These are phyloP conservation scores for Drosophila nannoptera DNA, from an alignment of 1,140 invertebrate species.

Conservation along the genomic window DNA sequence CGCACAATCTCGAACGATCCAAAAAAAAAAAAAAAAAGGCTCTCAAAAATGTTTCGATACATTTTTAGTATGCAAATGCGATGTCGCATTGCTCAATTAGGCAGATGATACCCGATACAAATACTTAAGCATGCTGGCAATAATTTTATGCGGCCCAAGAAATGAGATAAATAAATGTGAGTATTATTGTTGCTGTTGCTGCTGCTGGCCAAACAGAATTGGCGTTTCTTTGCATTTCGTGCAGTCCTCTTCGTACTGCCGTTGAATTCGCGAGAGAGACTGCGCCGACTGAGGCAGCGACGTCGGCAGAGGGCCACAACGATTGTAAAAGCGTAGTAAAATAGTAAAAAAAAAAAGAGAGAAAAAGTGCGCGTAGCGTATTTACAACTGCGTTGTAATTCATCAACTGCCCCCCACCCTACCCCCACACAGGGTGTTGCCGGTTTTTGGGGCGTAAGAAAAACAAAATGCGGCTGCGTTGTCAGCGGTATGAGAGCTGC, in stretches of 20 bases:
- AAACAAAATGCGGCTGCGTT: slow-evolving; percentile 67
- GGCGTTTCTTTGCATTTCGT: slow-evolving; percentile 39
- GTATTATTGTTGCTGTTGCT: slow-evolving; percentile 26
- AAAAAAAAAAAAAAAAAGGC: not conserved
- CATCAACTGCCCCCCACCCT: slow-evolving; percentile 50
- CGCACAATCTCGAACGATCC: not conserved
- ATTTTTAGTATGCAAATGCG: slow-evolving; percentile 25
- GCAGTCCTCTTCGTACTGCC: slow-evolving; percentile 5
- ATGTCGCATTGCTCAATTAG: slow-evolving; percentile 35
- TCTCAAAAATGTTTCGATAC: slow-evolving; percentile 3
- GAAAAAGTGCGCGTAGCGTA: slow-evolving; percentile 28
- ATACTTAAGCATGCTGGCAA: slow-evolving; percentile 15
- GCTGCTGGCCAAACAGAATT: slow-evolving; percentile 28
- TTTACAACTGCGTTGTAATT: slow-evolving; percentile 70
- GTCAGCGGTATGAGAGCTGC: slow-evolving; percentile 27
- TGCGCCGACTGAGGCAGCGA: not conserved
- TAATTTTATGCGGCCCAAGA: slow-evolving; percentile 57
- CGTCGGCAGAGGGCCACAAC: slow-evolving; percentile 2
- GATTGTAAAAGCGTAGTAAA: slow-evolving; percentile 54
- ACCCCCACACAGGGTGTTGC: slow-evolving; percentile 50
- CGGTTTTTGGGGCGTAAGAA: slow-evolving; percentile 55
- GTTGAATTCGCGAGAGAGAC: not conserved
- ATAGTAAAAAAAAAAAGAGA: slow-evolving; percentile 22
- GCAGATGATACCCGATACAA: slow-evolving; percentile 10
- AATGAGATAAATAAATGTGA: slow-evolving; percentile 53